phyloP scores from a whole-genome alignment of 2,113 vertebrate species.

The pig (Sus scrofa) region T2T-Sscrofa CM000812.6:195609001-195609500 shows the following conservation, averaged over 20 bases:
- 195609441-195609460: no score
- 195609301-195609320: background rate
- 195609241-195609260: background rate
- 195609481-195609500: no score
- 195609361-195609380: no score
- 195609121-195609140: background rate
- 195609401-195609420: no score
- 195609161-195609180: background rate
- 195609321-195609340: no score
- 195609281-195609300: background rate
- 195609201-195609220: background rate
- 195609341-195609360: no score
- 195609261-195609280: background rate
- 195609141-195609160: background rate
- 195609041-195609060: constrained; percentile 5
- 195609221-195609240: background rate
- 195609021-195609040: background rate
- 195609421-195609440: no score
- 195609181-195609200: background rate
- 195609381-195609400: no score
- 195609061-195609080: background rate
- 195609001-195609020: background rate
- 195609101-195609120: background rate
- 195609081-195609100: background rate
- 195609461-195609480: no score